These are phyloP conservation scores for Reinhardtius hippoglossoides DNA, from an alignment of 2,113 vertebrate species.

Conservation along the genomic window DNA sequence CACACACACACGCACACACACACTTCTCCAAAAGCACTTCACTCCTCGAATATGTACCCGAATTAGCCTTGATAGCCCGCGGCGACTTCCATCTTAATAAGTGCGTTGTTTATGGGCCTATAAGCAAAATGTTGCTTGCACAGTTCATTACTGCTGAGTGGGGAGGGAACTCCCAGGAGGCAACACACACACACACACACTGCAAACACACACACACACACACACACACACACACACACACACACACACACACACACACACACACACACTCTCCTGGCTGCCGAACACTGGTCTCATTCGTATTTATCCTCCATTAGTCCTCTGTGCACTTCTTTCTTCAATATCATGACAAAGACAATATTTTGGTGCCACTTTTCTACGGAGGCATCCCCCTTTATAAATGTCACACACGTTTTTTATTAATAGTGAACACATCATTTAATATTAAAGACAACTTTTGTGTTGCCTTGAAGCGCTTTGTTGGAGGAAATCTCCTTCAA, in stretches of 20 bases:
- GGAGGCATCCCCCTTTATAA: not conserved
- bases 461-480: no score
- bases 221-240: constrained; percentile 20
- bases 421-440: not conserved
- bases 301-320: not conserved
- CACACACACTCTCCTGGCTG: no score
- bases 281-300: no score
- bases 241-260: constrained; percentile 18
- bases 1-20: constrained; percentile 19
- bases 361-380: not conserved
- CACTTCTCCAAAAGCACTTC: not conserved
- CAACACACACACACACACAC: constrained; percentile 16
- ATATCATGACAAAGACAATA: not conserved
- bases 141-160: constrained; percentile 79
- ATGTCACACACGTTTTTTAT: not conserved
- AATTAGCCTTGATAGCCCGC: constrained; percentile 66
- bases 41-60: constrained; percentile 47
- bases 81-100: constrained; percentile 78
- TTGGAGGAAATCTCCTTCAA: no score
- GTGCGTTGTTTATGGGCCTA: constrained; percentile 79
- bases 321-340: not conserved
- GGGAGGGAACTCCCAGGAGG: constrained; percentile 63
- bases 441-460: not conserved
- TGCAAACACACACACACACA: constrained; percentile 8
- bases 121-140: constrained; percentile 76